A percentile compares a stretch with the other conserved stretches of the same genome.
Conservation (phyloP, 2,888 invertebrate species). For the Andricus curvator region DNA sequence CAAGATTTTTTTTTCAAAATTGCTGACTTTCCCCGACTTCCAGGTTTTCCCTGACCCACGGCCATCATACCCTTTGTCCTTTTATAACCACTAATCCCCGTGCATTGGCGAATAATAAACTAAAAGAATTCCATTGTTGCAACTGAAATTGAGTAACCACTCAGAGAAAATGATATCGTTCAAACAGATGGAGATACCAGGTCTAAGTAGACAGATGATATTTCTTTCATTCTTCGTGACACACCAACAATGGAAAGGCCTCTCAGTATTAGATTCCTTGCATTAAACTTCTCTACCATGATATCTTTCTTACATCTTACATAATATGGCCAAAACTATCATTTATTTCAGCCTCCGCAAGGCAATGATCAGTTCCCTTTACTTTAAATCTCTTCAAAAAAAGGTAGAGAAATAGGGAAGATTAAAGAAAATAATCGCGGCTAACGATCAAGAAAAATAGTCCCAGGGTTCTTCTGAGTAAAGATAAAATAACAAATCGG, state of each 20-base stretch:
- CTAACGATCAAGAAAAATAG: neutral
- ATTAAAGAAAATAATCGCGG: no score
- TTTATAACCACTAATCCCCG: neutral
- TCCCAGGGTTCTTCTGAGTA: neutral
- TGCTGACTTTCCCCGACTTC: no score
- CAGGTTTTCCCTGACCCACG: no score
- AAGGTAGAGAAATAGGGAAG: neutral
- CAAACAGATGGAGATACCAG: slow-evolving; percentile 10
- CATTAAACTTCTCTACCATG: neutral
- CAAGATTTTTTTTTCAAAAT: no score
- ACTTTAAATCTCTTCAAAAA: neutral
- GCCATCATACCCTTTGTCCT: no score
- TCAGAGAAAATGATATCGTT: slow-evolving; percentile 24
- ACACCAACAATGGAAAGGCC: slow-evolving; percentile 26
- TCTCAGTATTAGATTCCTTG: slow-evolving; percentile 26
- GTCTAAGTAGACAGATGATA: slow-evolving; percentile 35
- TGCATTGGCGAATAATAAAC: neutral
- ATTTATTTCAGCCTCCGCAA: neutral
- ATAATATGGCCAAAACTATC: neutral
- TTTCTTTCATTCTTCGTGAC: slow-evolving; percentile 38
- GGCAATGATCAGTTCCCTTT: neutral
- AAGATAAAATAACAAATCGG: neutral
- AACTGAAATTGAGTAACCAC: slow-evolving; percentile 29
- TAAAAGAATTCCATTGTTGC: slow-evolving; percentile 13
- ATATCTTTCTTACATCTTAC: neutral